These are phyloP conservation scores for Spea multiplicata DNA, from an alignment of 2,113 vertebrate genomes.

Conservation along the genomic window DNA sequence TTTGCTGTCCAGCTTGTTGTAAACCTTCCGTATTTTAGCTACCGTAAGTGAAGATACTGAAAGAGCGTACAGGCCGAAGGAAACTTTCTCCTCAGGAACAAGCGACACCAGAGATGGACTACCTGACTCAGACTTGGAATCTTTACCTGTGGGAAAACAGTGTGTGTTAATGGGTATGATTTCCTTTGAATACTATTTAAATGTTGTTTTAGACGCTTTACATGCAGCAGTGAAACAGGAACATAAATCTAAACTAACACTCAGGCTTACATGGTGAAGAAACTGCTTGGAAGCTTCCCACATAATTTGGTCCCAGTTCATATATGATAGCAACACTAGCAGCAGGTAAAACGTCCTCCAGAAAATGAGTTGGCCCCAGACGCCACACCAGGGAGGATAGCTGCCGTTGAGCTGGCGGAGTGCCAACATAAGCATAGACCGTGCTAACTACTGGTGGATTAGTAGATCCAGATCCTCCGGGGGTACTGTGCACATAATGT, in stretches of 20 bases:
- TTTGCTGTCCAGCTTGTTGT: slow-evolving; percentile 97
- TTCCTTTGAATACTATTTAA: no score
- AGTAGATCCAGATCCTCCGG: slow-evolving; percentile 86
- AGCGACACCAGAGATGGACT: slow-evolving; percentile 75
- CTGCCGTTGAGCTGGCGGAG: slow-evolving; percentile 90
- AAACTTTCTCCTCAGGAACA: slow-evolving; percentile 94
- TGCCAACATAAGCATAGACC: slow-evolving; percentile 87
- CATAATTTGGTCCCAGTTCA: slow-evolving; percentile 89
- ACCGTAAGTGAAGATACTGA: slow-evolving; percentile 91
- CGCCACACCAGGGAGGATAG: slow-evolving; percentile 88
- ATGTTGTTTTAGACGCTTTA: no score
- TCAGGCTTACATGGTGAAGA: slow-evolving; percentile 84
- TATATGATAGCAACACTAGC: slow-evolving; percentile 80
- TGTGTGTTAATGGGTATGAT: not conserved
- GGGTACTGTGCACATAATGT: slow-evolving; percentile 90
- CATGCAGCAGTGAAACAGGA: not conserved
- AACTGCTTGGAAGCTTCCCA: slow-evolving; percentile 93
- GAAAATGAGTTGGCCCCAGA: slow-evolving; percentile 88
- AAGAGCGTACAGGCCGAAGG: slow-evolving; percentile 88
- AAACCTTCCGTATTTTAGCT: slow-evolving; percentile 92
- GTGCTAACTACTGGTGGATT: slow-evolving; percentile 94
- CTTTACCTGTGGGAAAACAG: slow-evolving; percentile 77
- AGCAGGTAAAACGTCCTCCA: slow-evolving; percentile 91
- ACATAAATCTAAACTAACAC: not conserved
- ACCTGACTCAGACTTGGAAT: slow-evolving; percentile 82